A percentile compares a stretch with the other conserved stretches of the same genome.
Conservation (phyloP, 1,140 invertebrate genomes). For the Drosophila miranda region DNA sequence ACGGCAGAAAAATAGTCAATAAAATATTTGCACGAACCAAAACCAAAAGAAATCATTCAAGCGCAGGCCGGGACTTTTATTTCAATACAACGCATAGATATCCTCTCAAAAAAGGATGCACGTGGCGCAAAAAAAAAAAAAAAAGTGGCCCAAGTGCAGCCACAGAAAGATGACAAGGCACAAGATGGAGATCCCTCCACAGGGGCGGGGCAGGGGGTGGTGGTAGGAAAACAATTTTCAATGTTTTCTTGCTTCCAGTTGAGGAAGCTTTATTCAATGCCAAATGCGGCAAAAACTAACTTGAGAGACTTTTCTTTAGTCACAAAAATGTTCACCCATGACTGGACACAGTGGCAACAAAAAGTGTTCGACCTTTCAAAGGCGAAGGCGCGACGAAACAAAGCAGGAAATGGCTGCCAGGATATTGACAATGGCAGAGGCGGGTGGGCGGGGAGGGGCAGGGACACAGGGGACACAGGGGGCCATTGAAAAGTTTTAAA, state of each 20-base stretch:
- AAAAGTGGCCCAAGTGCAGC: conserved; percentile 31
- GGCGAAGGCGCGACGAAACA: conserved; percentile 31
- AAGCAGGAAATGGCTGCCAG: conserved; percentile 72
- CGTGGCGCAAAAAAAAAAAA: neutral
- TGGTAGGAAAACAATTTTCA: conserved; percentile 79
- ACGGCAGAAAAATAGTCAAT: conserved; percentile 71
- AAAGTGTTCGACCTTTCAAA: conserved; percentile 59
- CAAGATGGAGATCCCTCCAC: conserved; percentile 1
- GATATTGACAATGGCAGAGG: conserved; percentile 65
- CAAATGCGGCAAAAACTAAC: conserved; percentile 44
- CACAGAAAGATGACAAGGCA: conserved; percentile 54
- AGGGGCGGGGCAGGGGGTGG: too few relatives aligned
- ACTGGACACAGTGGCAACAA: conserved; percentile 63
- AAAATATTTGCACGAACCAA: conserved; percentile 75
- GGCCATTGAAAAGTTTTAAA: conserved; percentile 42
- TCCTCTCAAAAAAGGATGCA: too few relatives aligned
- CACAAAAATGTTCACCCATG: conserved; percentile 66
- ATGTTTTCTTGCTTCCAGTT: conserved; percentile 74
- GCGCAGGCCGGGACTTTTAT: conserved; percentile 58
- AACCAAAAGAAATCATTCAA: conserved; percentile 52
- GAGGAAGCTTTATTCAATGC: conserved; percentile 75
- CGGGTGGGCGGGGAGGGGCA: conserved; percentile 9
- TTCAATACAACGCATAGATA: conserved; percentile 48
- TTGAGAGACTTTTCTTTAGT: conserved; percentile 51
- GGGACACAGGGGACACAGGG: conserved; percentile 5